phyloP scores from a whole-genome alignment of 2,113 vertebrate species.

The Erythrocebus patas region DNA sequence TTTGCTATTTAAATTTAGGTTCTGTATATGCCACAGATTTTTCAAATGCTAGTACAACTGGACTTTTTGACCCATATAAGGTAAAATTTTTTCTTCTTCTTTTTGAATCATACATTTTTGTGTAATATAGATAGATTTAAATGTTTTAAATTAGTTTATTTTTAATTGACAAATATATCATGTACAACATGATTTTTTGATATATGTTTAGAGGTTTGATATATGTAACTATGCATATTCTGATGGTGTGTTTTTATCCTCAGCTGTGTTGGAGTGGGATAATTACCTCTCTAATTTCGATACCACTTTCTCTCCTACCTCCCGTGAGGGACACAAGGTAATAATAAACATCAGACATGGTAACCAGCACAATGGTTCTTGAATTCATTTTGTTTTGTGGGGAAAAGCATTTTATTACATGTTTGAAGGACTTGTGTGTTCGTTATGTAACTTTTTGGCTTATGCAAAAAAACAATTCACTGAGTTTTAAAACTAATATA shows the following conservation, averaged over 20 bases:
- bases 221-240: neutral
- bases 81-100: slow-evolving; percentile 77
- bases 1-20: slow-evolving; percentile 83
- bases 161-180: neutral
- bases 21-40: slow-evolving; percentile 93
- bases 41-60: slow-evolving; percentile 96
- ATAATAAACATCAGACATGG: slow-evolving; percentile 24
- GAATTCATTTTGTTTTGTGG: neutral
- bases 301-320: slow-evolving; percentile 92
- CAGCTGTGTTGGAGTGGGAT: slow-evolving; percentile 95
- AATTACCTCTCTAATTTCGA: slow-evolving; percentile 87
- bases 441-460: neutral
- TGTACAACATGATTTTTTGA: neutral
- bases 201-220: neutral
- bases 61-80: slow-evolving; percentile 92
- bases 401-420: neutral
- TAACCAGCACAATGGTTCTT: neutral
- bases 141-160: neutral
- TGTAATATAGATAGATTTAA: neutral
- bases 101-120: neutral
- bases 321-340: slow-evolving; percentile 94
- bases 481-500: slow-evolving; percentile 24
- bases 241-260: slow-evolving; percentile 33
- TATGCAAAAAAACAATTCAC: neutral
- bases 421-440: neutral